Base-by-base conservation (phyloP, 2,888 invertebrate species). In the Xylocampa areola region DNA sequence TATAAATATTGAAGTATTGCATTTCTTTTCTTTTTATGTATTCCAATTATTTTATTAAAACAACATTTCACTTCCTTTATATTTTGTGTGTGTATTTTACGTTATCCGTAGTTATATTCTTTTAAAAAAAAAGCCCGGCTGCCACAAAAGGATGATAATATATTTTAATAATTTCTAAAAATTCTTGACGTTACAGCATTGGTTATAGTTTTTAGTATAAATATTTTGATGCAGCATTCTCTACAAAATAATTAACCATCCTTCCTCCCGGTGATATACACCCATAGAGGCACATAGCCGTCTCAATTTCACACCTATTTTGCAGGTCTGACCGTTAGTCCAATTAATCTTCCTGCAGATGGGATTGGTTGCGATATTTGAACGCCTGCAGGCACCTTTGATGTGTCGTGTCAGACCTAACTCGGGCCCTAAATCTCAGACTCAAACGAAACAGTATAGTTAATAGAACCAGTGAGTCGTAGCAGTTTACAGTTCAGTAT, bases 281-380 rank as follows among this genome's bases (percentile, higher is more conserved):
- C 8, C 16, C 0, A 3, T 8, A 8, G 25, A 7, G 21, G 7
- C 29, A 55, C 7, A 41, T 45, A 44, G 35, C 19, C 10, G 21
- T 51, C 53, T 60, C 65, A 49, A 65, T 65, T 66, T 60, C 65
- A 67, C 65, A 65, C 67, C 67, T 67, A 67, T 60, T 65, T 66
- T 66, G 65, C 30, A 37, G 36, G 41, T 66, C 44, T 61, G 48
- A 50, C 44, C 65, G 48, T 49, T 50, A 39, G 33, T 47, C 14
- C 50, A 61, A 66, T 54, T 54, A 66, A 67, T 61, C 54, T 60
- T 53, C 49, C 50, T 67, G 61, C 47, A 66, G 67, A 66, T 66
- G 53, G 54, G 61, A 66, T 66, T 49, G 37, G 59, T n/a, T 60
- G 45, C 45, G 45, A 66, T 61, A 66, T 61, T 67, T 66, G 41